phyloP scores from a whole-genome alignment of 2,888 invertebrate genomes.

The Pyrocoelia pectoralis region DNA sequence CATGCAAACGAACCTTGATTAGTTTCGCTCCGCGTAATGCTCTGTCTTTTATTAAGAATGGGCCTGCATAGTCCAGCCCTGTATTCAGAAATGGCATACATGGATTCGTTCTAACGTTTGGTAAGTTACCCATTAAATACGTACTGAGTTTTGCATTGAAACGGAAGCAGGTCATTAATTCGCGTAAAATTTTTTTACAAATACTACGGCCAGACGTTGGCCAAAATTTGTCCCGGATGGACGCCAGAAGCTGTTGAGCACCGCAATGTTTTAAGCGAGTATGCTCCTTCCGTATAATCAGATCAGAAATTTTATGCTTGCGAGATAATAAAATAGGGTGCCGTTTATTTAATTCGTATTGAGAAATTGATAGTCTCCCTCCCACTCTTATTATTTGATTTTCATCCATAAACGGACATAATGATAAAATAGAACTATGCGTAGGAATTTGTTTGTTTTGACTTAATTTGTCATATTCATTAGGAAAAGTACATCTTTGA shows the following conservation, averaged over 20 bases:
- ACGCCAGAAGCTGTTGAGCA: conserved; percentile 31
- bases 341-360: conserved; percentile 23
- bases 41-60: conserved; percentile 38
- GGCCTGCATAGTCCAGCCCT: conserved; percentile 45
- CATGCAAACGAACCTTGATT: conserved; percentile 46
- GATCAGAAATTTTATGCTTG: conserved; percentile 18
- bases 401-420: conserved; percentile 31
- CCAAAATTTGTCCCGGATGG: conserved; percentile 33
- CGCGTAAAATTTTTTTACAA: background rate
- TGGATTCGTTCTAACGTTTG: conserved; percentile 15
- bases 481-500: background rate
- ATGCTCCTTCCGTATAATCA: conserved; percentile 27
- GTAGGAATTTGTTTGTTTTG: background rate
- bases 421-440: conserved; percentile 8
- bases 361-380: conserved; percentile 33
- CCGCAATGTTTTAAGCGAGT: conserved; percentile 29
- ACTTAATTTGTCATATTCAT: conserved; percentile 8
- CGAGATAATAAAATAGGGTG: conserved; percentile 33
- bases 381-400: conserved; percentile 37
- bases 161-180: conserved; percentile 27
- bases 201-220: conserved; percentile 13
- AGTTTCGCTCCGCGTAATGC: conserved; percentile 28
- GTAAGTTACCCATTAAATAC: conserved; percentile 37
- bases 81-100: conserved; percentile 25
- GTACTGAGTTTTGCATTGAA: conserved; percentile 22